Conservation (phyloP, 2,797 vertebrate species). For the Tangara arthus region DNA sequence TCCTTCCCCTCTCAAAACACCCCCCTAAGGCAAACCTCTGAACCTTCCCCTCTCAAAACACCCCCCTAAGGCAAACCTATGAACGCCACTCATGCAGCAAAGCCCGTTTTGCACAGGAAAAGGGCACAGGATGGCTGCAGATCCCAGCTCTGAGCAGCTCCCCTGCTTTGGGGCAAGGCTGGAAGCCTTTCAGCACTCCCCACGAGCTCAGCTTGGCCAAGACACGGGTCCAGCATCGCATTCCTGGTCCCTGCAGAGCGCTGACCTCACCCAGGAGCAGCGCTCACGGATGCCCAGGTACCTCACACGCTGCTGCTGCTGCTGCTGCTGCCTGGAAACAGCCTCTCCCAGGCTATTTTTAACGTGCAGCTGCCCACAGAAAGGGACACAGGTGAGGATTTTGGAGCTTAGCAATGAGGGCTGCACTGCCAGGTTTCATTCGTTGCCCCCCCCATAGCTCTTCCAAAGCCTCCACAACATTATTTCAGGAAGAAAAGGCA, state of each 20-base stretch:
- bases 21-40: background rate
- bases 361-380: background rate
- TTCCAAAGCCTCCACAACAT: background rate
- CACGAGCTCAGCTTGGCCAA: rapidly evolving
- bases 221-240: background rate
- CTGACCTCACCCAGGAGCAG: background rate
- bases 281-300: background rate
- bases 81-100: background rate
- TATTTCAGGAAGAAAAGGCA: constrained; percentile 26
- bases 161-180: background rate
- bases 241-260: background rate
- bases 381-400: background rate
- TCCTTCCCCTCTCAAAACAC: background rate
- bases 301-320: background rate
- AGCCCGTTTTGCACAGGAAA: background rate
- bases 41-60: background rate
- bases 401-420: background rate
- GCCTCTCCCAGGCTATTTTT: background rate
- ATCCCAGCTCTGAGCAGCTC: background rate
- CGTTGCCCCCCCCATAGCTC: background rate
- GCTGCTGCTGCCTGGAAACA: background rate
- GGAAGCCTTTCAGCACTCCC: background rate
- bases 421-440: background rate
- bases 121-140: background rate
- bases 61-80: no score